Base-by-base conservation (phyloP, 53 echinoderm and acorn worm species). In the Holothuria leucospilota region DNA sequence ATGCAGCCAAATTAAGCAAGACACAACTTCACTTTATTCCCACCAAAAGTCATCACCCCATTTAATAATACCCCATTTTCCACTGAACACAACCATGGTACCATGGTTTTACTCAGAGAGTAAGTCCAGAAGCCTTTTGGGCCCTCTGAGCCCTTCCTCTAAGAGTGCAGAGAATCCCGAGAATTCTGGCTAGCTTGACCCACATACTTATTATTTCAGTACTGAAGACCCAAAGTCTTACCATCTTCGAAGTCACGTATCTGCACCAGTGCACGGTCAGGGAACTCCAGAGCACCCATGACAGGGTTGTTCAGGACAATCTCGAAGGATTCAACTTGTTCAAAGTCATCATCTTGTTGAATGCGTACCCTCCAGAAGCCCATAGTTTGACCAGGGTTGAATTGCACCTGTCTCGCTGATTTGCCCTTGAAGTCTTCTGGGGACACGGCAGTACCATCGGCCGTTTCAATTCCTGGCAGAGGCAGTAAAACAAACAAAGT, bases 351-450 rank as follows among this genome's bases (percentile, higher is more conserved):
- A 72, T 99, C 99, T 64, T 92, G 63, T 39, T 87, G 66, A 86
- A 99, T 99, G 53, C 92, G 92, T 38, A 99, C 95, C 16, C 94
- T 90, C 99, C 95, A 95, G 90, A 94, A 93, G 69, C 99, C 99
- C 85, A 92, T 93, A 24, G 95, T 94, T 91, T 99, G 95, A 39
- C 99, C 99, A 5, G 99, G 99, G 94, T 99, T 99, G 86, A 99
- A 99, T 85, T 95, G 99, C 18, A 99, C 95, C 86, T 99, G 99
- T 40, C 92, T 72, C 39, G 95, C 99, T 1, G 93, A 93, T 90
- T 99, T 99, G 68, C 99, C 99, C 68, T 88, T 90, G 95, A 93
- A 99, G 78, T 99, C 99, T 62, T 99, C 95, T 73, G 81, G 90
- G 78, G 88, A 81, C 51, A 92, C 71, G 77, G 99, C 99, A 29